Percentiles rank a stretch among this genome's conserved stretches.
Conservation (phyloP, 2,797 vertebrate species). For the Enteromius mattozi region DNA sequence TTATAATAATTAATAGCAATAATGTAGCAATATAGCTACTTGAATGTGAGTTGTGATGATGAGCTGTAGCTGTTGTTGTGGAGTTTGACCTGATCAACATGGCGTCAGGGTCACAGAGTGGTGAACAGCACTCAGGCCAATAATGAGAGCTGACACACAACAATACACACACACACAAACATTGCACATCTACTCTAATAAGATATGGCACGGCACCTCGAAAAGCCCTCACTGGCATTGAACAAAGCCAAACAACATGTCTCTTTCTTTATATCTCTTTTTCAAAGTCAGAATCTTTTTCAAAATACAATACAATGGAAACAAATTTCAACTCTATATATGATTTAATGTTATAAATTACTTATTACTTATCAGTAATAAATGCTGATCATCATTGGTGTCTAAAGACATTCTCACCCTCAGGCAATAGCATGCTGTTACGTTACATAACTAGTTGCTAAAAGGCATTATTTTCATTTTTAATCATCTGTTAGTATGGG, state of each 20-base stretch:
- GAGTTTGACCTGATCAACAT: conserved; percentile 80
- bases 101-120: conserved; percentile 78
- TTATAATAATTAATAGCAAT: background rate
- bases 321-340: background rate
- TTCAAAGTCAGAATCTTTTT: conserved; percentile 2
- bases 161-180: conserved; percentile 42
- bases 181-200: conserved; percentile 42
- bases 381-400: background rate
- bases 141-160: conserved; percentile 81
- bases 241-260: conserved; percentile 24
- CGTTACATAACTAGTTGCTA: background rate
- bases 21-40: conserved; percentile 70
- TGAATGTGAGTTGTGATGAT: conserved; percentile 71
- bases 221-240: conserved; percentile 42
- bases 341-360: background rate
- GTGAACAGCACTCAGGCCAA: conserved; percentile 77
- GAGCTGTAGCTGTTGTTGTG: conserved; percentile 72
- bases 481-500: background rate
- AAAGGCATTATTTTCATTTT: background rate
- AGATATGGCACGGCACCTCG: conserved; percentile 25
- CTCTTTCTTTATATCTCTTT: conserved; percentile 10
- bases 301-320: too few relatives aligned
- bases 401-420: background rate
- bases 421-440: background rate
- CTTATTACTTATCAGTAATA: background rate